Percentiles rank a stretch among this genome's conserved stretches.
Conservation (phyloP, 2,797 vertebrate genomes). For the Acrossocheilus wenchowensis region DNA sequence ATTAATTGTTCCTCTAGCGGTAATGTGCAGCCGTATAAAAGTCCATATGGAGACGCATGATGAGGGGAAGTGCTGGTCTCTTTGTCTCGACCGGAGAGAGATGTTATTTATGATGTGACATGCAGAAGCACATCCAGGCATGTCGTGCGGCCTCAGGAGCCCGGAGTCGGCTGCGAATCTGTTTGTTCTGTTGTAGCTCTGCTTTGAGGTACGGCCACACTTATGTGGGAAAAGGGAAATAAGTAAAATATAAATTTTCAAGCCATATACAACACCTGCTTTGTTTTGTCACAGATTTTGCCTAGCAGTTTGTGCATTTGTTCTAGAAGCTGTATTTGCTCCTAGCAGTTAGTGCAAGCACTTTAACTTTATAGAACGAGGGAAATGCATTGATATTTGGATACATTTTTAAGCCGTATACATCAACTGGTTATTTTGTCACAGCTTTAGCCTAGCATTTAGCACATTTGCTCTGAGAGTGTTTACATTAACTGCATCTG, state of each 20-base stretch:
- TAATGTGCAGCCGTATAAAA: conserved; percentile 66
- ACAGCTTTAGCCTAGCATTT: background rate
- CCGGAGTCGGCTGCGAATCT: conserved; percentile 18
- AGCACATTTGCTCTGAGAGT: background rate
- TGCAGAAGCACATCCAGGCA: conserved; percentile 46
- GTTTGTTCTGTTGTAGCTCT: conserved; percentile 51
- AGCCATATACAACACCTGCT: background rate
- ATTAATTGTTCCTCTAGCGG: conserved; percentile 69
- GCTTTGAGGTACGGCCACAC: conserved; percentile 24
- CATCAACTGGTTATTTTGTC: background rate
- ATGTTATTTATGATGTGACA: conserved; percentile 62
- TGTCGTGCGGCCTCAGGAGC: conserved; percentile 29
- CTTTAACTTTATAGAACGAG: background rate
- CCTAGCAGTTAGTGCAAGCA: background rate
- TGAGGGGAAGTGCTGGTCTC: conserved; percentile 59
- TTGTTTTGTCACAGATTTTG: background rate
- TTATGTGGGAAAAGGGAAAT: conserved; percentile 1
- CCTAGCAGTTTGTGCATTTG: background rate
- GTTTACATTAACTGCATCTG: background rate
- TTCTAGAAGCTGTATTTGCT: background rate
- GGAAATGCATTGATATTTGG: background rate
- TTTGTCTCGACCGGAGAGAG: conserved; percentile 57
- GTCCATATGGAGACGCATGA: conserved; percentile 66
- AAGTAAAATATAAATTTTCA: background rate
- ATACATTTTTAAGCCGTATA: background rate